A percentile compares a stretch with the other conserved stretches of the same genome.
These are phyloP conservation scores for Hippocampus mohnikei DNA, from an alignment of 2,113 vertebrate species.

Conservation along the genomic window DNA sequence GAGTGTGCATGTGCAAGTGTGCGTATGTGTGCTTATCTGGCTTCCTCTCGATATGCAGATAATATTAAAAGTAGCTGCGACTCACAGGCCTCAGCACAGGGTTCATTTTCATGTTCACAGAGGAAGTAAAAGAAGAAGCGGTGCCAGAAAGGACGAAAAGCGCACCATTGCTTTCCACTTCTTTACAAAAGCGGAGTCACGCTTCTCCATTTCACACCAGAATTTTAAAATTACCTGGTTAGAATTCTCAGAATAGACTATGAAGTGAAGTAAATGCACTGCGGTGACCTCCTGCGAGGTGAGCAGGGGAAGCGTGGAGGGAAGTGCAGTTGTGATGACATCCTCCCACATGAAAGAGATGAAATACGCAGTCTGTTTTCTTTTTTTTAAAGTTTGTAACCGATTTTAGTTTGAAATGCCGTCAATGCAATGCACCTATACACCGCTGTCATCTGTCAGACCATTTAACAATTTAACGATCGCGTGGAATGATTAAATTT, in stretches of 20 bases:
- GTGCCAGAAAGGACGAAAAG: not conserved
- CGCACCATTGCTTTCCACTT: not conserved
- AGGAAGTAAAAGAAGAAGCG: constrained; percentile 53
- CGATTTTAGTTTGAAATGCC: not conserved
- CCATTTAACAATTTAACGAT: not conserved
- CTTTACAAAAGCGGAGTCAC: not conserved
- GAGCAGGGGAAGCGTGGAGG: constrained; percentile 3
- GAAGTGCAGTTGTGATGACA: constrained; percentile 31
- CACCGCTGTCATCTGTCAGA: not conserved
- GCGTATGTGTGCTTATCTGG: not conserved
- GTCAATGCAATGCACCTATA: not conserved
- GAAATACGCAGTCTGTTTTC: not conserved
- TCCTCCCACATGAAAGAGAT: constrained; percentile 6
- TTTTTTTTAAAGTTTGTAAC: not conserved
- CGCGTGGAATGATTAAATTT: not conserved
- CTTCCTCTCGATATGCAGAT: constrained; percentile 12
- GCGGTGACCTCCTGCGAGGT: not conserved
- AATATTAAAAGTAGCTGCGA: constrained; percentile 20
- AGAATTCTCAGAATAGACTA: not conserved
- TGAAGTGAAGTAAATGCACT: not conserved
- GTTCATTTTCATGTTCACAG: constrained; percentile 23
- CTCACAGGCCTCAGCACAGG: constrained; percentile 10
- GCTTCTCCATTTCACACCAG: not conserved
- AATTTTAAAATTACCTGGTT: not conserved
- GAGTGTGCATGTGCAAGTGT: not conserved